Evolutionary conservation across 2,797 vertebrate genomes (phyloP).

Genomic region (Apogon talboti): DNA sequence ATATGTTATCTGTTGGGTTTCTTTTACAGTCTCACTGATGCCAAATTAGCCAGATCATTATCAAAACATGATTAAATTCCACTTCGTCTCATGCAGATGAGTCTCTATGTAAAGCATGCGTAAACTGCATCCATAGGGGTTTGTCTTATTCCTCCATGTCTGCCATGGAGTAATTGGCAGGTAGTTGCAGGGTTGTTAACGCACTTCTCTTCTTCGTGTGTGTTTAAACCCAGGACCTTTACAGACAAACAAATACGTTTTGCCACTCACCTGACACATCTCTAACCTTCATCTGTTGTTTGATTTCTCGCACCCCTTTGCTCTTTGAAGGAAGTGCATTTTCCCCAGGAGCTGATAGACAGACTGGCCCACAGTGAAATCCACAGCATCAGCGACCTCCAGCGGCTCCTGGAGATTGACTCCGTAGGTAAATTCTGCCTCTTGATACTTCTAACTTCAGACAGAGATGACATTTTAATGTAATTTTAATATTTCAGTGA

Average conservation of each 20-base stretch:
- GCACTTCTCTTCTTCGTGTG: constrained; percentile 12
- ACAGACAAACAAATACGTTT: constrained; percentile 41
- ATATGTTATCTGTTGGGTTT: neutral
- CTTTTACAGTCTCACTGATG: neutral
- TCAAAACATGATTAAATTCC: neutral
- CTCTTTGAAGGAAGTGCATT: constrained; percentile 89
- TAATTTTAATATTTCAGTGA: too few species aligned
- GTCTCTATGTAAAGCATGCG: neutral
- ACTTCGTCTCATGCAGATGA: neutral
- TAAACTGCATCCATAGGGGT: constrained; percentile 6
- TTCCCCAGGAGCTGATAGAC: constrained; percentile 96
- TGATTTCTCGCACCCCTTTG: constrained; percentile 48
- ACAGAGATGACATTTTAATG: constrained; percentile 37
- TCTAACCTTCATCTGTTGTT: constrained; percentile 64
- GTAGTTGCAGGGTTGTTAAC: constrained; percentile 23
- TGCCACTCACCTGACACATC: constrained; percentile 40
- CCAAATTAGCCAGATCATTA: neutral
- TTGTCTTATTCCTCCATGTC: constrained; percentile 10
- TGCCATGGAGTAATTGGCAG: constrained; percentile 39
- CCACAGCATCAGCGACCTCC: constrained; percentile 98
- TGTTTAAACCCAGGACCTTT: constrained; percentile 25
- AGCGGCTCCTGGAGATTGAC: constrained; percentile 98
- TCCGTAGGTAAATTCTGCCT: constrained; percentile 98
- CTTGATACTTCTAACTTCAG: constrained; percentile 63
- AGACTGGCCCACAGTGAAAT: constrained; percentile 95